Base-by-base conservation (phyloP, 2,797 vertebrate species). In the Ptychadena robeensis region DNA sequence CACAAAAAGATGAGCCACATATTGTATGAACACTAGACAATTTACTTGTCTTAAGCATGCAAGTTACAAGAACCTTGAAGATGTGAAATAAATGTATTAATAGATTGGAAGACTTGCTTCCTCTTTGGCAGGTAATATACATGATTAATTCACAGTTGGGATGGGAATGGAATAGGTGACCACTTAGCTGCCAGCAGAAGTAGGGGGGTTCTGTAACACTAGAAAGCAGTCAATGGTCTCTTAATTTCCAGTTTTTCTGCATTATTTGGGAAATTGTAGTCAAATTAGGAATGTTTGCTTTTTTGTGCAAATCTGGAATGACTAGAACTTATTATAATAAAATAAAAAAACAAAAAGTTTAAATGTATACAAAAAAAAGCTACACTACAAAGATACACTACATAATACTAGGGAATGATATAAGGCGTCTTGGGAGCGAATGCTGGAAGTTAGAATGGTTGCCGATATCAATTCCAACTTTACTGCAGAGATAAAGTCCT, bases 401-500 rank as follows among this genome's bases (percentile, higher is more conserved):
- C 10, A 38, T 37, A 31, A 35, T 32, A 38, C 12, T 66, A 66
- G 31, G 66, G 15, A 40, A 37, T 77, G 59, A 15, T 11, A 8
- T n/a, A 53, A 44, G n/a, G 53, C 48, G 34, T 27, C 22, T 44
- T 48, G 12, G 40, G 11, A 27, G 73, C 85, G 80, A 87, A 27
- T 85, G 82, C 87, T 0, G 9, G 79, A 53, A 53, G 44, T n/a
- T 76, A 34, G 63, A 53, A 77, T 32, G 48, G 18, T 66, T 66
- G 63, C 35, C 57, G 63, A 22, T 70, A 12, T n/a, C 14, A n/a
- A 15, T 68, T 34, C 18, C 61, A 48, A 18, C 44, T 44, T 44
- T 28, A 67, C n/a, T 53, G 30, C 48, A 8, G 38, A 67, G 27
- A 32, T 64, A 5, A 4, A 73, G 82, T 85, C 97, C 94, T 98